Evolutionary conservation across 23 tunicate genomes (phyloP).

Genomic region (Oikopleura vanhoeffeni): DNA sequence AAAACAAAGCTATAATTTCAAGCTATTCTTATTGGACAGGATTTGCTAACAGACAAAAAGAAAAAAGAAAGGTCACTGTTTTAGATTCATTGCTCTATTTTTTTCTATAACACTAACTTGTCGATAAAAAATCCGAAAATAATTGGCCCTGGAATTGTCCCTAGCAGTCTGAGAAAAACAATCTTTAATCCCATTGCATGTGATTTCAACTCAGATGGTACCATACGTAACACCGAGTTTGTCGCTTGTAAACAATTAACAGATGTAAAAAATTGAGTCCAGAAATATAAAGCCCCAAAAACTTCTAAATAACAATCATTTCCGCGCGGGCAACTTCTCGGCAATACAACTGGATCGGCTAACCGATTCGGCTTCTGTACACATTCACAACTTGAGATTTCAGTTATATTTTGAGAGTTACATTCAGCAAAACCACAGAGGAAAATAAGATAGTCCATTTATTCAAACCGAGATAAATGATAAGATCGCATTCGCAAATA

Average conservation of each 20-base stretch:
- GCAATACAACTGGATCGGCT: background rate
- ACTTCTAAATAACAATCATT: background rate
- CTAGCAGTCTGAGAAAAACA: background rate
- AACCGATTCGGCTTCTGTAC: no score
- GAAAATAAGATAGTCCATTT: background rate
- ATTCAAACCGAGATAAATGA: background rate
- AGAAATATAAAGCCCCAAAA: background rate
- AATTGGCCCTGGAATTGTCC: slow-evolving; percentile 10
- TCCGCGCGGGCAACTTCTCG: background rate
- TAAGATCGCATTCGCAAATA: background rate
- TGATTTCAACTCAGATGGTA: background rate
- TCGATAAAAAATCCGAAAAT: background rate
- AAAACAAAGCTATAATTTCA: no score
- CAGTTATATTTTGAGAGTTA: background rate
- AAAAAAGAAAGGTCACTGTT: no score
- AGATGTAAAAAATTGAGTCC: background rate
- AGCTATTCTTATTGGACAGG: no score
- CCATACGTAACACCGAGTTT: background rate
- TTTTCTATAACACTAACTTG: no score
- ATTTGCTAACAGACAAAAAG: no score
- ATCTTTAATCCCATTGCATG: slow-evolving; percentile 8
- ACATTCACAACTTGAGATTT: background rate
- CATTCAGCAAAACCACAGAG: background rate
- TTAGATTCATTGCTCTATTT: no score
- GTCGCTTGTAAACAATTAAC: background rate